These are phyloP conservation scores for Rhabdomys pumilio DNA, from an alignment of 2,797 vertebrate species.

Conservation along the genomic window DNA sequence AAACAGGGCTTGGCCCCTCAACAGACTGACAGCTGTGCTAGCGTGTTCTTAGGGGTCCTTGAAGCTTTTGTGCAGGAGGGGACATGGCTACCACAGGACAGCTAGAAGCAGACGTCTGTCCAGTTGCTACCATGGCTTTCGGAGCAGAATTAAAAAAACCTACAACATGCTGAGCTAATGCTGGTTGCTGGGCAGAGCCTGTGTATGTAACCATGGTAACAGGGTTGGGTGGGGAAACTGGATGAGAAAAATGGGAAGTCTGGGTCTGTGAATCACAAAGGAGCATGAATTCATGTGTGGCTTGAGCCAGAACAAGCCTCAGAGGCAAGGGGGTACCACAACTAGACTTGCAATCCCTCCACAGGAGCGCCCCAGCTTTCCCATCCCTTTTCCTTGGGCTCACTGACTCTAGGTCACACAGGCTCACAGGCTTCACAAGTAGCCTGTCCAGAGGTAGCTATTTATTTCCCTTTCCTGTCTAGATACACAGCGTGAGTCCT, in stretches of 20 bases:
- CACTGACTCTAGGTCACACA: background rate
- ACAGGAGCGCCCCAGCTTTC: background rate
- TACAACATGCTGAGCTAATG: background rate
- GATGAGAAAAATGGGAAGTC: slow-evolving; percentile 34
- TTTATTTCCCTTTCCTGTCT: background rate
- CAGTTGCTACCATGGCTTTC: background rate
- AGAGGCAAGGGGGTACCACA: background rate
- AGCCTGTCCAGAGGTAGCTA: background rate
- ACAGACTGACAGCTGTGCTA: background rate
- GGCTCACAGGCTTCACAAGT: background rate
- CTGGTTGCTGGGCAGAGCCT: slow-evolving; percentile 18
- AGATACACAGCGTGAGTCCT: background rate
- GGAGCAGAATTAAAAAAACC: background rate
- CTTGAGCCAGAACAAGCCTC: background rate
- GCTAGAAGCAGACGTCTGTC: slow-evolving; percentile 2
- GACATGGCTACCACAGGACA: background rate
- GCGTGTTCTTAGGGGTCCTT: background rate
- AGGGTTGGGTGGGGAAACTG: background rate
- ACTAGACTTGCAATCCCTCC: background rate
- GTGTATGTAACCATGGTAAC: slow-evolving; percentile 51
- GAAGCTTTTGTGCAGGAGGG: background rate
- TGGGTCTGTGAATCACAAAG: rapidly evolving
- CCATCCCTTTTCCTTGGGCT: background rate
- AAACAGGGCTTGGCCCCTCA: background rate
- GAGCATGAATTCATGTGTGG: background rate